A percentile compares a stretch with the other conserved stretches of the same genome.
phyloP scores from a whole-genome alignment of 2,888 invertebrate species.

The Petrophora chlorosata region DNA sequence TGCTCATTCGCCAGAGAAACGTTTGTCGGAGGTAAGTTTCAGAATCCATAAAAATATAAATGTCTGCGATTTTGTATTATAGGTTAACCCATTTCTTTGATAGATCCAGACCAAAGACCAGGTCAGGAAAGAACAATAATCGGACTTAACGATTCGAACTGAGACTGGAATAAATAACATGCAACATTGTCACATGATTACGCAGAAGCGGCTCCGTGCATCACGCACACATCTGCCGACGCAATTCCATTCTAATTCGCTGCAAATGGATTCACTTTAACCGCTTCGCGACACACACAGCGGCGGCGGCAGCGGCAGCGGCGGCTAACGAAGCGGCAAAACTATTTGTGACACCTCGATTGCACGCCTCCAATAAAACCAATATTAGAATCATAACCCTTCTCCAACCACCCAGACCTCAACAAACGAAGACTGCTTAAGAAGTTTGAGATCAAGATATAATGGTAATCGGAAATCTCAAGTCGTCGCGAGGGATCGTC shows the following conservation, averaged over 20 bases:
- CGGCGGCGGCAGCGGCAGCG: too few relatives aligned
- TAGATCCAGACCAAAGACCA: too few relatives aligned
- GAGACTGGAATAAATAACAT: background rate
- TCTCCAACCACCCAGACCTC: slow-evolving; percentile 25
- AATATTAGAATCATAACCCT: slow-evolving; percentile 54
- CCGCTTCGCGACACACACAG: slow-evolving; percentile 23
- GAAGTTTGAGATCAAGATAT: slow-evolving; percentile 31
- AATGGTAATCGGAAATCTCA: slow-evolving; percentile 52
- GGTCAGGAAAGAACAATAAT: too few relatives aligned
- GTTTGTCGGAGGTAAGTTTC: too few relatives aligned
- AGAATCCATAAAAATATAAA: too few relatives aligned
- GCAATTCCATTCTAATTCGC: slow-evolving; percentile 39
- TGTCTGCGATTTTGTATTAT: too few relatives aligned
- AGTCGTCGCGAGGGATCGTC: slow-evolving; percentile 60
- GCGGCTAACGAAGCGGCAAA: slow-evolving; percentile 59
- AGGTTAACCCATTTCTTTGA: too few relatives aligned
- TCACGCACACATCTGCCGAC: slow-evolving; percentile 18
- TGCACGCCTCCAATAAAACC: slow-evolving; percentile 61
- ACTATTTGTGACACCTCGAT: slow-evolving; percentile 69
- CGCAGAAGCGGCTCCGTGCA: background rate
- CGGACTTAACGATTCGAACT: background rate
- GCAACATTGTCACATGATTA: background rate
- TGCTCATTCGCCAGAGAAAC: too few relatives aligned
- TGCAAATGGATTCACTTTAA: slow-evolving; percentile 35
- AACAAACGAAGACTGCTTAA: background rate